Conservation (phyloP, 1,140 invertebrate species). For the Ctenoplectra terminalis region DNA sequence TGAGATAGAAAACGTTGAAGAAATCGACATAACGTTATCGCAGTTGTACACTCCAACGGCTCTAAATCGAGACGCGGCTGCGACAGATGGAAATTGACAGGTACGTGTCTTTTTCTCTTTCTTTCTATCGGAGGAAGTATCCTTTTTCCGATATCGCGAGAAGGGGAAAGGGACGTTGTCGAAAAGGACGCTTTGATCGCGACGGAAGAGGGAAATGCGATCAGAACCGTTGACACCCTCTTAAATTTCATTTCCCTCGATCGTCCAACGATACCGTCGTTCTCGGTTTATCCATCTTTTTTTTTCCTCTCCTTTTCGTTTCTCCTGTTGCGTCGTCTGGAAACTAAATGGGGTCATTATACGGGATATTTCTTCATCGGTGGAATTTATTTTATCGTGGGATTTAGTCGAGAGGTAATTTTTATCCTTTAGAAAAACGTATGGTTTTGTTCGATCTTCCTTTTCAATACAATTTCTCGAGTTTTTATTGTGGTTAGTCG, state of each 20-base stretch:
- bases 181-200: constrained; percentile 25
- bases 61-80: constrained; percentile 36
- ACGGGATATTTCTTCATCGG: background rate
- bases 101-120: constrained; percentile 1
- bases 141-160: background rate
- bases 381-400: background rate
- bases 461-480: no score
- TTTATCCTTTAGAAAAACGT: background rate
- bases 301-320: background rate
- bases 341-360: background rate
- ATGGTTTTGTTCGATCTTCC: background rate
- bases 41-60: constrained; percentile 43
- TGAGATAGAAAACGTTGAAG: constrained; percentile 47
- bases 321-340: background rate
- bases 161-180: background rate
- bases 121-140: background rate
- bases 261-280: background rate
- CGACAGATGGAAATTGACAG: constrained; percentile 46
- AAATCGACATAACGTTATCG: constrained; percentile 59
- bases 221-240: constrained; percentile 8
- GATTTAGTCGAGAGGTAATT: background rate
- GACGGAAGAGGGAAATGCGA: background rate
- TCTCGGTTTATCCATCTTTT: background rate
- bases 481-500: no score
- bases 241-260: constrained; percentile 35